Base-by-base conservation (phyloP, 2,797 vertebrate genomes). In the Sebastes cheni region DNA sequence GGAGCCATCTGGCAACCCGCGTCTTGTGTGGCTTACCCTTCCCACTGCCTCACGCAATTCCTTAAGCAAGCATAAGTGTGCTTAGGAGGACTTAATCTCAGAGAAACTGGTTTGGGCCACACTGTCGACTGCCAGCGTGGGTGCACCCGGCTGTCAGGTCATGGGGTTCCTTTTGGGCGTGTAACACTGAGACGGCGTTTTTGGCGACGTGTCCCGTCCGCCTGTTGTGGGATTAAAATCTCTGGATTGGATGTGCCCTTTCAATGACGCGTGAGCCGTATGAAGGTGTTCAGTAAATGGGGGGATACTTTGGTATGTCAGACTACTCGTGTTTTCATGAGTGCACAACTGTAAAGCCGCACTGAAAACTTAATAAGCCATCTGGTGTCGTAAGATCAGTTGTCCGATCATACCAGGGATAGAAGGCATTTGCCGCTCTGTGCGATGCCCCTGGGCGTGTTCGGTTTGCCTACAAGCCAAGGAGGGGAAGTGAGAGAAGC, bases 41-140 rank as follows among this genome's bases (percentile, higher is more conserved):
- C 89, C 89, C 83, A 85, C 76, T 83, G 86, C 91, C 93, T 91
- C 93, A 94, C 85, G 82, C 91, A 90, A 92, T 90, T 92, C 88
- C 92, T 95, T 95, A 94, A 94, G 92, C 90, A 88, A 94, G 90
- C 88, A 92, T 92, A 92, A 93, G 90, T 89, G 92, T 77, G 88
- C 93, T 95, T 94, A 94, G 88, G 92, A 91, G 79, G 90, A 93
- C 84, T 93, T 94, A 93, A 95, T 95, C 94, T 93, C 84, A 86
- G 78, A 84, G 90, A 92, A 94, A 93, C 91, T 92, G 91, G 91
- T 93, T 90, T 87, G 82, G 89, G 88, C 86, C 89, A 65, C 82
- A 79, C 85, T 79, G 86, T 61, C 39, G 79, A 84, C 89, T 89
- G 86, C 74, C 78, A 79, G 54, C 77, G 76, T 82, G 66, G 86